phyloP scores from a whole-genome alignment of 2,113 vertebrate genomes.

The Syrrhaptes paradoxus region DNA sequence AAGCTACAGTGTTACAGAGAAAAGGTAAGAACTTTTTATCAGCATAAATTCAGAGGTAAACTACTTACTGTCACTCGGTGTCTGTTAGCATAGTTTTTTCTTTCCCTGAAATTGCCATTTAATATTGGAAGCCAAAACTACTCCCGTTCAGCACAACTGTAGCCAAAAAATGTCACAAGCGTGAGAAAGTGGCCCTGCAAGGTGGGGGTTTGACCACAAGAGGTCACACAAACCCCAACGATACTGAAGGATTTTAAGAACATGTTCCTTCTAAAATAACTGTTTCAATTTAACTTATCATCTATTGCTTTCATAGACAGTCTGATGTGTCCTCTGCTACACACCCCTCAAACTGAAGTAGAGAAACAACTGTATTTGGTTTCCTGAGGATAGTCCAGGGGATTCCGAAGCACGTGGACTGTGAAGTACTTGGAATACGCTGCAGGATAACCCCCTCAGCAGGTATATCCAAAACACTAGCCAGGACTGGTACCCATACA shows the following conservation, averaged over 20 bases:
- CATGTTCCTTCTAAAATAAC: rapidly evolving
- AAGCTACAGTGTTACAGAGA: neutral
- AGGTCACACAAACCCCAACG: constrained; percentile 1
- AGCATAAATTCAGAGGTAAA: neutral
- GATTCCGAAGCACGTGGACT: neutral
- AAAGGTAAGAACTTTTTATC: neutral
- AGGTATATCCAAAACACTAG: neutral
- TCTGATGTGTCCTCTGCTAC: neutral
- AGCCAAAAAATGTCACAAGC: neutral
- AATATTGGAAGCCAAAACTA: neutral
- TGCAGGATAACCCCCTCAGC: neutral
- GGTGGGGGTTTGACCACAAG: neutral
- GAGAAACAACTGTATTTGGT: neutral
- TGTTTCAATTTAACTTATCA: neutral
- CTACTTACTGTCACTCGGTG: neutral
- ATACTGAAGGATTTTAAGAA: neutral
- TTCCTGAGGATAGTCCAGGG: neutral
- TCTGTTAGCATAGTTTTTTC: neutral
- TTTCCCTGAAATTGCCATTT: neutral
- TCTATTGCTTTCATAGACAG: neutral
- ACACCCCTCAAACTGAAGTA: neutral
- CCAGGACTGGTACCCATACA: neutral
- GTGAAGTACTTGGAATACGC: neutral
- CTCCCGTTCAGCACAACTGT: neutral
- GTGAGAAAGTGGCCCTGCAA: neutral